phyloP scores from a whole-genome alignment of 2,888 invertebrate genomes.

The Pasiphila rectangulata region DNA sequence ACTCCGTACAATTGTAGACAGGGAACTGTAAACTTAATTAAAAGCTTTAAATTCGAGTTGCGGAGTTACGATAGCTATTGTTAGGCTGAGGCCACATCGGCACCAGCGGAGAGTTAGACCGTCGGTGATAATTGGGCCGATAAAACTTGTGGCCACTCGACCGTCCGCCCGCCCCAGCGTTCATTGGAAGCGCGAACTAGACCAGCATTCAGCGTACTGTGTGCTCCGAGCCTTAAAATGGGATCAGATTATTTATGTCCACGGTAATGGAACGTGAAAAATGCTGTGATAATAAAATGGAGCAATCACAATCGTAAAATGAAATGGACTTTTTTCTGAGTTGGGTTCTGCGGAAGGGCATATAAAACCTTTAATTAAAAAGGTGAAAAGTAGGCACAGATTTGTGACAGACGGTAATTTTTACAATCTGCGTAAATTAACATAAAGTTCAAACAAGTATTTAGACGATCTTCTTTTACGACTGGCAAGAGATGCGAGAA shows the following conservation, averaged over 20 bases:
- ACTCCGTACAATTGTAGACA: constrained; percentile 37
- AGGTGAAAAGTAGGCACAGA: constrained; percentile 1
- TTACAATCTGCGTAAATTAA: constrained; percentile 1
- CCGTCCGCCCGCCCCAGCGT: constrained; percentile 15
- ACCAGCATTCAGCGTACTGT: constrained; percentile 15
- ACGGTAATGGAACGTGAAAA: constrained; percentile 22
- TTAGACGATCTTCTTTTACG: not conserved
- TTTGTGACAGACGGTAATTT: constrained; percentile 1
- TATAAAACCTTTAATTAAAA: constrained; percentile 19
- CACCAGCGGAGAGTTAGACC: constrained; percentile 35
- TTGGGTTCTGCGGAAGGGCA: constrained; percentile 10
- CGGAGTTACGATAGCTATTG: constrained; percentile 41
- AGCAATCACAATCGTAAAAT: constrained; percentile 27
- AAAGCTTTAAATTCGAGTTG: constrained; percentile 45
- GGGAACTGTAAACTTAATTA: constrained; percentile 46
- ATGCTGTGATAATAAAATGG: constrained; percentile 26
- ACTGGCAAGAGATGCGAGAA: not conserved
- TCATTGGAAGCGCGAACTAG: constrained; percentile 30
- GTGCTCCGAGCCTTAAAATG: constrained; percentile 27
- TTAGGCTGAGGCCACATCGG: constrained; percentile 41
- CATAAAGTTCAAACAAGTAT: not conserved
- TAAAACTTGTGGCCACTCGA: constrained; percentile 43
- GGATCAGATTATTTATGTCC: constrained; percentile 29
- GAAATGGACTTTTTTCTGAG: constrained; percentile 18
- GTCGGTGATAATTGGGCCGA: constrained; percentile 45